Evolutionary conservation across 2,113 vertebrate genomes (phyloP).

Genomic region (Podiceps cristatus): DNA sequence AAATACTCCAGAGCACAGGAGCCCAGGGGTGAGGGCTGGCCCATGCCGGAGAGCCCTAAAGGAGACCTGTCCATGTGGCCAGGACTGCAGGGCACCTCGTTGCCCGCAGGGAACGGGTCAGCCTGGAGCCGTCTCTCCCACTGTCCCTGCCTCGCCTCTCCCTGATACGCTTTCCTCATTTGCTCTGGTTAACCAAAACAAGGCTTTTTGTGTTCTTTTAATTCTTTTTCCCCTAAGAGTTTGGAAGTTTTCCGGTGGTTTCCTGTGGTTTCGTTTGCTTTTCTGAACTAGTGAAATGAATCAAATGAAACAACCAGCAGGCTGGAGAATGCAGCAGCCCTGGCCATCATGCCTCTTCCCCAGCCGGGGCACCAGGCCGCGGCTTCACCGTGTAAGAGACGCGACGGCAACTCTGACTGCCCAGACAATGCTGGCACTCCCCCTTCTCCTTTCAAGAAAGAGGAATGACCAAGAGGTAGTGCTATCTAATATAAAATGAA

Average conservation of each 20-base stretch:
- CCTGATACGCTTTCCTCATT: rapidly evolving
- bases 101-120: not conserved
- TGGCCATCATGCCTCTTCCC: not conserved
- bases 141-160: not conserved
- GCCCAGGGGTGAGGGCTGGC: not conserved
- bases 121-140: not conserved
- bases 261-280: not conserved
- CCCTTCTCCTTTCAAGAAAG: not conserved
- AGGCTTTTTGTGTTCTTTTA: not conserved
- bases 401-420: not conserved
- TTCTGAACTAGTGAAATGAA: not conserved
- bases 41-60: not conserved
- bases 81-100: not conserved
- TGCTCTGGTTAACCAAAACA: not conserved
- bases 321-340: not conserved
- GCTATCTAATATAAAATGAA: not conserved
- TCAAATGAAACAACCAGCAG: not conserved
- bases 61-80: not conserved
- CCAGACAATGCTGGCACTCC: not conserved
- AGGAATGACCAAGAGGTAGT: not conserved
- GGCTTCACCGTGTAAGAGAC: rapidly evolving
- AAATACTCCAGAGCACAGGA: not conserved
- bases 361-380: not conserved
- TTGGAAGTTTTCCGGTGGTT: not conserved
- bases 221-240: not conserved